phyloP scores from a whole-genome alignment of 2,797 vertebrate genomes.

The Leptodactylus fallax region DNA sequence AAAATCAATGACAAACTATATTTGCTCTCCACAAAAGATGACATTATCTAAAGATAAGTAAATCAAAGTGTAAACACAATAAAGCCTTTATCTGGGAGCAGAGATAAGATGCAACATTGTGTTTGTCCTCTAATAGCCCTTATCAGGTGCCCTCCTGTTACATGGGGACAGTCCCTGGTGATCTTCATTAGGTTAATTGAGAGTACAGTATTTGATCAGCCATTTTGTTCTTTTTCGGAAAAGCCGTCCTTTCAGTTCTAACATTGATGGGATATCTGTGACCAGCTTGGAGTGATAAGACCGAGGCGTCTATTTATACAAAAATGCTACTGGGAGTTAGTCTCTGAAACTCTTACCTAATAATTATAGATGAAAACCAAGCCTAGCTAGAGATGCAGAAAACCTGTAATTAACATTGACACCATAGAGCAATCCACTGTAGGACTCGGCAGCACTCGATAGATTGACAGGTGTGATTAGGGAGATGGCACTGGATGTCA shows the following conservation, averaged over 20 bases:
- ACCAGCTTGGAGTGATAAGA: conserved; percentile 27
- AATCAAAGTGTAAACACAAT: conserved; percentile 52
- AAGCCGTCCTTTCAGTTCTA: conserved; percentile 12
- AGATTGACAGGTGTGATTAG: conserved; percentile 21
- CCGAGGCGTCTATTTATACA: not conserved
- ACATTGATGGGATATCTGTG: conserved; percentile 16
- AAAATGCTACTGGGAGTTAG: not conserved
- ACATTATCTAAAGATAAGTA: conserved; percentile 53
- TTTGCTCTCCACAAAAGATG: conserved; percentile 45
- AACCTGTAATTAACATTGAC: conserved; percentile 48
- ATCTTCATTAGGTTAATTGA: conserved; percentile 59
- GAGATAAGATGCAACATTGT: conserved; percentile 60
- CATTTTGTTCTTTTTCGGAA: conserved; percentile 32
- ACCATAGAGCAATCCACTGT: not conserved
- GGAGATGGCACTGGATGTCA: not conserved
- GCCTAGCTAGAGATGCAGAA: conserved; percentile 22
- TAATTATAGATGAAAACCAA: conserved; percentile 39
- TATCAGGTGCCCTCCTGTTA: conserved; percentile 41
- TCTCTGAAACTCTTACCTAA: conserved; percentile 1
- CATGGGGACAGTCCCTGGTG: conserved; percentile 31
- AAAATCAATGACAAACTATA: conserved; percentile 59
- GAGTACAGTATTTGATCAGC: conserved; percentile 31
- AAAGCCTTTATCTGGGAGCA: conserved; percentile 50
- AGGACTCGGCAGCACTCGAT: not conserved
- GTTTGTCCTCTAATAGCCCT: conserved; percentile 54